phyloP scores from a whole-genome alignment of 1,140 invertebrate genomes.

The Microvelia longipes region DNA sequence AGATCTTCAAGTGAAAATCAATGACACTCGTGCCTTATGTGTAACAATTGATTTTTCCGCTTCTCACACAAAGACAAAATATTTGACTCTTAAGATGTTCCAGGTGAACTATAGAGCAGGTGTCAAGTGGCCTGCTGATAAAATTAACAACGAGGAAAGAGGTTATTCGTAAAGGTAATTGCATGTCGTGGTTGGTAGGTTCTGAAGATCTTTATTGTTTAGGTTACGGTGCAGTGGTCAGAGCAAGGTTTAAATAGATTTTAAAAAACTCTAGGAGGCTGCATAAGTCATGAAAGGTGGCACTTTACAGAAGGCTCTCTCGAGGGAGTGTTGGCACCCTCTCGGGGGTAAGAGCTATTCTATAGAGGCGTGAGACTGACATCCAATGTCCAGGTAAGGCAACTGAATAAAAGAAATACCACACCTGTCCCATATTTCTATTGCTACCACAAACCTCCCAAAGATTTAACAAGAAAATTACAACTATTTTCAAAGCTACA shows the following conservation, averaged over 20 bases:
- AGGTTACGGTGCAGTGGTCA: not conserved
- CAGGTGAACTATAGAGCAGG: not conserved
- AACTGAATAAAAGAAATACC: too few species aligned
- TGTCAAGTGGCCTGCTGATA: not conserved
- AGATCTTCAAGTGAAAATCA: too few species aligned
- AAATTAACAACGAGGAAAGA: not conserved
- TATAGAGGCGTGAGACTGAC: not conserved
- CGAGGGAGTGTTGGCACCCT: not conserved
- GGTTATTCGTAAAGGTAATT: not conserved
- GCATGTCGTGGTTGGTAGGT: not conserved
- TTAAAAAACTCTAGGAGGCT: too few species aligned
- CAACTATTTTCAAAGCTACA: too few species aligned
- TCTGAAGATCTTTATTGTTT: not conserved
- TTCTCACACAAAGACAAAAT: not conserved
- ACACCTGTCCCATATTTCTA: not conserved
- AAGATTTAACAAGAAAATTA: too few species aligned
- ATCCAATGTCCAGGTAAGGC: not conserved
- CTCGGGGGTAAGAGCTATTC: not conserved
- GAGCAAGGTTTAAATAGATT: too few species aligned
- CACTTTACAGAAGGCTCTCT: not conserved
- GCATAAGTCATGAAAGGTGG: too few species aligned
- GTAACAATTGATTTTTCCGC: not conserved
- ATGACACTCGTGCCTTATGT: not conserved
- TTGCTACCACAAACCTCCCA: too few species aligned
- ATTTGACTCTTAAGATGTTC: not conserved